Base-by-base conservation (phyloP, 2,888 invertebrate genomes). In the Leucoma salicis region DNA sequence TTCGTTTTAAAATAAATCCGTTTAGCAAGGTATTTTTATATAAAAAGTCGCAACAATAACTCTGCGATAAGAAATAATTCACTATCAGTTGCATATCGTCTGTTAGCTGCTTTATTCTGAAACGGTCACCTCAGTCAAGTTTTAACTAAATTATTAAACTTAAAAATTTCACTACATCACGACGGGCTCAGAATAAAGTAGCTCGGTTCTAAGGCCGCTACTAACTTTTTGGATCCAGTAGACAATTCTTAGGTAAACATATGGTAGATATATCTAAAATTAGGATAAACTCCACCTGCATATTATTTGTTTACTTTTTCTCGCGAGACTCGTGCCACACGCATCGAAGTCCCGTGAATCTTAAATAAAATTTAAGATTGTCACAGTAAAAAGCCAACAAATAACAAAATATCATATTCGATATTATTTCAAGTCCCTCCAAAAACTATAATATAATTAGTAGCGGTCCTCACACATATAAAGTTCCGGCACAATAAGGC, bases 401-500 rank as follows among this genome's bases (percentile, higher is more conserved):
- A 55, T 40, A 62, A 49, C 52, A 59, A 54, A 57, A 58, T 54
- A 47, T 45, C 43, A 57, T 49, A 58, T 57, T 2, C 2, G n/a
- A 21, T 8, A 21, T 8, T 10, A 27, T 27, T 25, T n/a, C 25
- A 27, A n/a, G n/a, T 27, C 8, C 49, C 54, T 60, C 57, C 60
- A 62, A 64, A 63, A 66, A 65, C 68, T 4, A 66, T 61, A 8
- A 21, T 62, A 62, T 51, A 59, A 47, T 56, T 62, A 73, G 67
- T 63, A 58, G 65, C 65, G 65, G 62, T 55, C 65, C 64, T 63
- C 61, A 66, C 63, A 68, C 71, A 66, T 75, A 75, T 66, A 76
- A 75, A 21, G 66, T 74, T 82, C 85, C 86, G 87, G 88, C 88
- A 89, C 88, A 80, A 72, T 85, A 86, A 87, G 88, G 88, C 88